Evolutionary conservation across 2,113 vertebrate species (phyloP).

Genomic region (Cryptoleucopteryx plumbea): DNA sequence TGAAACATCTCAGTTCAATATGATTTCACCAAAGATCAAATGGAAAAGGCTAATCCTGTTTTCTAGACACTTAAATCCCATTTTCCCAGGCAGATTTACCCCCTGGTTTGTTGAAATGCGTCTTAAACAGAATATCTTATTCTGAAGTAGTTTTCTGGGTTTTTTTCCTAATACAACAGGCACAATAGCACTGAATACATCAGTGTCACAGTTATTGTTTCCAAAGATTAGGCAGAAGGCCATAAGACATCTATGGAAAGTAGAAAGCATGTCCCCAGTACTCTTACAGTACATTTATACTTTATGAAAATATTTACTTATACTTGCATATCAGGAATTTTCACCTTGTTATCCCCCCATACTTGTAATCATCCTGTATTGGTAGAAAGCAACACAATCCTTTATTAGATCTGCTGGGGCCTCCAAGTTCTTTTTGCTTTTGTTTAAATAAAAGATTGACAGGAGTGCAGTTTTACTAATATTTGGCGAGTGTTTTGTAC

Average conservation of each 20-base stretch:
- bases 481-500: not conserved
- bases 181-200: conserved; percentile 41
- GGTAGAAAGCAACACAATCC: not conserved
- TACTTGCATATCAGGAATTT: not conserved
- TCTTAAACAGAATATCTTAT: conserved; percentile 54
- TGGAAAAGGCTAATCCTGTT: conserved; percentile 64
- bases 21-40: conserved; percentile 63
- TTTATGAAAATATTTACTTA: not conserved
- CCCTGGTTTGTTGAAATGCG: conserved; percentile 23
- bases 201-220: conserved; percentile 28
- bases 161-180: not conserved
- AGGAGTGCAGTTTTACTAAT: not conserved
- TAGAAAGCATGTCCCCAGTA: not conserved
- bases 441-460: not conserved
- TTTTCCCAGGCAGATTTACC: conserved; percentile 65
- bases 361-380: not conserved
- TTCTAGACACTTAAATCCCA: conserved; percentile 68
- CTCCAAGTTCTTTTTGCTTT: not conserved
- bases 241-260: not conserved
- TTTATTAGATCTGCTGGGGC: not conserved
- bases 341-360: not conserved
- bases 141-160: not conserved
- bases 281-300: not conserved
- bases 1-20: conserved; percentile 59
- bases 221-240: not conserved